Evolutionary conservation across 2,113 vertebrate species (phyloP).

Genomic region (Trogon surrucura): DNA sequence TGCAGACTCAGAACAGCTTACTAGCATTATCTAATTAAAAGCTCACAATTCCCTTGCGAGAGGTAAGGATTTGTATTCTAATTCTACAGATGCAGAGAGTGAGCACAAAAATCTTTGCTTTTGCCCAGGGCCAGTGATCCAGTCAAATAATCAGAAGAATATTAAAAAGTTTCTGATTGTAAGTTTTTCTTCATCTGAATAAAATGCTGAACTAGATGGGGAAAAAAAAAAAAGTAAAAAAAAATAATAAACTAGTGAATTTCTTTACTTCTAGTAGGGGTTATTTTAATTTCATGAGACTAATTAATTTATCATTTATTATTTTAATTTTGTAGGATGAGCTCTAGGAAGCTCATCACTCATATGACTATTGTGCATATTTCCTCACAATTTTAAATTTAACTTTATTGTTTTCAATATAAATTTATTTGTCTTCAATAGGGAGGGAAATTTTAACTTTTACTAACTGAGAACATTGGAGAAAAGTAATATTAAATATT

Average conservation of each 20-base stretch:
- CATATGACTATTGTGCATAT: neutral
- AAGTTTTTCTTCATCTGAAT: neutral
- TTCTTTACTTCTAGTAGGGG: neutral
- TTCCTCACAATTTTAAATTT: neutral
- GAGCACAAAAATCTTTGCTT: neutral
- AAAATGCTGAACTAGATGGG: neutral
- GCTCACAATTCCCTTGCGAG: neutral
- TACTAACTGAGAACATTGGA: neutral
- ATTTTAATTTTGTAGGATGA: neutral
- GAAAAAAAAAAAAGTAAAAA: neutral
- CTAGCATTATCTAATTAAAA: conserved; percentile 23
- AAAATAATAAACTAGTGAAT: neutral
- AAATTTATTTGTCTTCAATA: neutral
- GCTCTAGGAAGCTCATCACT: neutral
- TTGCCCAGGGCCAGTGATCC: neutral
- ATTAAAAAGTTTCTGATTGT: neutral
- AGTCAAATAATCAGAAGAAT: neutral
- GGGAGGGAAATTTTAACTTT: neutral
- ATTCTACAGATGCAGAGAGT: neutral
- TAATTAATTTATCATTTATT: too few relatives aligned
- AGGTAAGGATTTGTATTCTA: neutral
- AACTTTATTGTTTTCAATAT: neutral
- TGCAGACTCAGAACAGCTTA: neutral
- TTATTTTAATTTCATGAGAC: neutral
- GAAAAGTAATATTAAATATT: neutral